Evolutionary conservation across 2,113 vertebrate genomes (phyloP), one percentile per base, ranked within the genome.

Genomic region (Dunckerocampus dactyliophorus): DNA sequence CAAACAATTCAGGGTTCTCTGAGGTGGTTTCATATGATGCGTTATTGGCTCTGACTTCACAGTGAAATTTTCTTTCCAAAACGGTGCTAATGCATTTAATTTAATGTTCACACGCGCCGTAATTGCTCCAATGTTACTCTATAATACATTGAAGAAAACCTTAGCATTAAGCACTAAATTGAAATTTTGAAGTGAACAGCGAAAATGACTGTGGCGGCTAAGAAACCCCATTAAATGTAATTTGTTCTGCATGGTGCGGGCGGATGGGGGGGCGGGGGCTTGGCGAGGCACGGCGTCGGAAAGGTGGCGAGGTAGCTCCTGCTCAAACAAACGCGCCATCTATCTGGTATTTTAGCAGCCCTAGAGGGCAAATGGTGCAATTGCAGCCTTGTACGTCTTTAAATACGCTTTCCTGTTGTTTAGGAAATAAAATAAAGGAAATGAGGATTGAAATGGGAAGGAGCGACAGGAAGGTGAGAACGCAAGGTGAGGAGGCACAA

Each of bases 201-300:
- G 88, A 91, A 92, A 95, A 92, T 90, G 91, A 92, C 91, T 93
- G 88, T 89, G 89, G 92, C 92, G 89, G 89, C 88, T 87, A 90
- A 92, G 89, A 91, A 92, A 93, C 90, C 90, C 93, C 94, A 95
- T 95, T 95, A 95, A 94, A 94, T 93, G 92, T 95, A 94, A 97
- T 98, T 96, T 97, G 95, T 92, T 95, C 95, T 94, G 95, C 93
- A 93, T 92, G 81, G 58, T 92, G 93, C 31, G 6, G 31, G 31
- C 7, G 2, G 19, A 24, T 93, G 93, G 89, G 92, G 93, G 92
- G 92, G 89, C 88, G 51, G 13, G 37, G n/a, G n/a, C n/a, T 39
- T 14, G 31, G 31, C 1, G 31, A 5, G 5, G 31, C n/a, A n/a
- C 9, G 39, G 13, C 13, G 90, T 94, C 92, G 88, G 91, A 95